phyloP scores from a whole-genome alignment of 2,888 invertebrate genomes.

The Leptinotarsa juncta region DNA sequence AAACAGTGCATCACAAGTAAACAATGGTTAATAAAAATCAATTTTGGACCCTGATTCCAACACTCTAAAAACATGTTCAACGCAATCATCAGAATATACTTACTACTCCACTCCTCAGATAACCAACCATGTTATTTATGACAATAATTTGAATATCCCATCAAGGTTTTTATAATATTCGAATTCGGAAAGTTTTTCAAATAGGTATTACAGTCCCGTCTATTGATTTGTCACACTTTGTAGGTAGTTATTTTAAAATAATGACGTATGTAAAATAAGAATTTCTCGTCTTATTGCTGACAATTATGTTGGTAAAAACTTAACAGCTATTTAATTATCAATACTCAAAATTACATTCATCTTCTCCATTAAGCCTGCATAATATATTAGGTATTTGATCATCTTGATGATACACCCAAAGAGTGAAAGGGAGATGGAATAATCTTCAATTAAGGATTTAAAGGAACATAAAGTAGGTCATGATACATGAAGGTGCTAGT shows the following conservation, averaged over 20 bases:
- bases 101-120: too few relatives aligned
- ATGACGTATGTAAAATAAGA: slow-evolving; percentile 4
- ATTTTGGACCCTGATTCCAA: too few relatives aligned
- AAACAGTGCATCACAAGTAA: too few relatives aligned
- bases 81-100: too few relatives aligned
- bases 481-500: too few relatives aligned
- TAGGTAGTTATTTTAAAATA: background rate
- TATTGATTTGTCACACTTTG: background rate
- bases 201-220: background rate
- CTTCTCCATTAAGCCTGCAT: background rate
- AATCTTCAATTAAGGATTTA: too few relatives aligned
- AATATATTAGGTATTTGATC: background rate
- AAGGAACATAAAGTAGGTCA: too few relatives aligned
- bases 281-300: background rate
- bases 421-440: too few relatives aligned
- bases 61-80: too few relatives aligned
- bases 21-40: too few relatives aligned
- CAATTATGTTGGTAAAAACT: background rate
- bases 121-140: slow-evolving; percentile 3
- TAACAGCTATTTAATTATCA: background rate
- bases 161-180: background rate
- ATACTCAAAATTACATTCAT: background rate
- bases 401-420: background rate
- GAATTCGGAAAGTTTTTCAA: background rate
- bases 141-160: background rate